These are phyloP conservation scores for Poeciliopsis occidentalis DNA, from an alignment of 2,113 vertebrate species.

Conservation along the genomic window DNA sequence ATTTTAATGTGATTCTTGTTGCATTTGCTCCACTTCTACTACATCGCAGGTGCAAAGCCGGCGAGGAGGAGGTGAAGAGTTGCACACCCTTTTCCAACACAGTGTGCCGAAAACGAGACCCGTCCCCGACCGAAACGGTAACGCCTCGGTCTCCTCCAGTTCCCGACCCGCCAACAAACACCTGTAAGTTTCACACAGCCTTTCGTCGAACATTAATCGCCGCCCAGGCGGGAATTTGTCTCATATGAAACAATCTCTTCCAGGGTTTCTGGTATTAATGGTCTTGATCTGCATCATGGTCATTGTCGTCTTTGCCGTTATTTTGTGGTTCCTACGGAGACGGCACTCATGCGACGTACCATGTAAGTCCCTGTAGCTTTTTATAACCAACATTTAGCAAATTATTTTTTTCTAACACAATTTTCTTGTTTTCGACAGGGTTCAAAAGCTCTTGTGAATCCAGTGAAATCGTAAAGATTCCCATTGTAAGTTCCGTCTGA, in stretches of 20 bases:
- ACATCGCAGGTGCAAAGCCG: constrained; percentile 73
- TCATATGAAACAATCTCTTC: background rate
- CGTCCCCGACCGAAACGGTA: constrained; percentile 27
- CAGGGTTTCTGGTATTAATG: constrained; percentile 44
- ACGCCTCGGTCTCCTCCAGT: background rate
- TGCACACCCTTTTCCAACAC: constrained; percentile 79
- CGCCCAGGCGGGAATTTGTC: fast-evolving
- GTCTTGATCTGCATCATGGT: background rate
- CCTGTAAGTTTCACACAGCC: constrained; percentile 36
- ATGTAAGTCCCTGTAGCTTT: constrained; percentile 48
- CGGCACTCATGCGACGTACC: constrained; percentile 34
- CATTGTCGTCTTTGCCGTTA: fast-evolving
- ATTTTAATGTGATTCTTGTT: background rate
- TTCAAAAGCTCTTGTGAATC: constrained; percentile 49
- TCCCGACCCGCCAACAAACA: constrained; percentile 1
- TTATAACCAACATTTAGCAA: background rate
- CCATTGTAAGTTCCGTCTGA: constrained; percentile 72
- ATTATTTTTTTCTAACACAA: background rate
- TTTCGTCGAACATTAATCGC: too few relatives aligned
- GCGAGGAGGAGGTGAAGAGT: constrained; percentile 70
- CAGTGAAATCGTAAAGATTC: constrained; percentile 77
- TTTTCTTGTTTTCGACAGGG: constrained; percentile 46
- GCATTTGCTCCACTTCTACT: background rate
- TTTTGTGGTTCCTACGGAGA: constrained; percentile 39
- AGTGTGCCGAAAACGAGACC: constrained; percentile 64